Base-by-base conservation (phyloP, 2,113 vertebrate species). In the Dasypus novemcinctus region DNA sequence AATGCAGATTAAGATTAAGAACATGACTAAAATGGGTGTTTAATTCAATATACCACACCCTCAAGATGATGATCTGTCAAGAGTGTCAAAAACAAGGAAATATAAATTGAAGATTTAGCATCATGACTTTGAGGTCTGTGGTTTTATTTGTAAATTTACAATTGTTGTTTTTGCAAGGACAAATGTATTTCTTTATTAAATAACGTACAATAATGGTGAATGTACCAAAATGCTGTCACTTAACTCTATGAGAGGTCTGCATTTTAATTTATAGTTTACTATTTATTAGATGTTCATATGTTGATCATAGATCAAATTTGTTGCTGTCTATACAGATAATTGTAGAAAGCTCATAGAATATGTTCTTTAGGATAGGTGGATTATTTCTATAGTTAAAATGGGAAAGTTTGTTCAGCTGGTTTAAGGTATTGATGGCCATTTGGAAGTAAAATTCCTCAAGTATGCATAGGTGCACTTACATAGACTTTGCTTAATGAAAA, bases 101-200 rank as follows among this genome's bases (percentile, higher is more conserved):
- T 96, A 64, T 89, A 76, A 97, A 69, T 96, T 96, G 92, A 96
- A 94, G 74, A 87, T 88, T 90, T 87, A 94, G 74, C 93, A 76
- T 91, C 74, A 61, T 93, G 92, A 97, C 75, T 78, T 85, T 11
- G 92, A 97, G 86, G 96, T 97, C 63, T 96, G 36, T 76, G 90
- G 76, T 94, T 97, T 85, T 61, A n/a, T 88, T 96, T 94, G 87
- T 96, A 11, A 93, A 95, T 86, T 95, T 95, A 93, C 95, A 90
- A 0, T 93, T 95, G 72, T 61, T 74, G 21, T 90, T 97, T 96
- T 97, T 97, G 97, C 97, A 96, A 97, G 93, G 91, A 46, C 38
- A 93, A 82, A 95, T 97, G 94, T 97, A 97, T 97, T 97, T 98
- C 97, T 98, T 98, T 98, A 98, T 98, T 93, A 96, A 83, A 96